Base-by-base conservation (phyloP, 2,113 vertebrate genomes). In the Zingel zingel region DNA sequence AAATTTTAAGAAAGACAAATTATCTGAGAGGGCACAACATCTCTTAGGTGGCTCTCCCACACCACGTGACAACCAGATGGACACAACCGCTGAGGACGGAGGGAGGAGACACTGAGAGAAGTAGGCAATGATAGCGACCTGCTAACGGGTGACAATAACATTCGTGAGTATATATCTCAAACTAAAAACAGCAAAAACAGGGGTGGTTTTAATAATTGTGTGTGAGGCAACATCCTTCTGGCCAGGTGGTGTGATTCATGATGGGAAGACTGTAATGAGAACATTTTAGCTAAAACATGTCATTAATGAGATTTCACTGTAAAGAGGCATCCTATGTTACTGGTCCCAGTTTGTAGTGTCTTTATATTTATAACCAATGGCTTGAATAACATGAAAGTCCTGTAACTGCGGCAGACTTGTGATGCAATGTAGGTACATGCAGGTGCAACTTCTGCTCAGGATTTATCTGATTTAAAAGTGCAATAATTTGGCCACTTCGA, bases 1-100 rank as follows among this genome's bases (percentile, higher is more conserved):
- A 97, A 96, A 97, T 92, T 97, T 97, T 97, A 97, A 98, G 97
- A 96, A 97, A 96, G 96, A 97, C 95, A 96, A 97, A 97, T 96
- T 95, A 94, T 96, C 91, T 87, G 84, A 94, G 96, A 95, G 95
- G 93, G 96, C 95, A 94, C 95, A 96, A 94, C 95, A 96, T 96
- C 94, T 96, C 96, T 93, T 96, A 95, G 93, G 96, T 96, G 94
- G 84, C 94, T 95, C 94, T 96, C 53, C 59, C 56, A 74, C 56
- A 47, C 82, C 96, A 95, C 96, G 95, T 95, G 96, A 97, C 96
- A 96, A 96, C 59, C 96, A 96, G 93, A 97, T 96, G 96, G 77
- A 85, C 74, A 51, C 81, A 95, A 93, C 96, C 95, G 92, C 93
- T 72, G 91, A 94, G 70, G 95, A 95, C 81, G 51, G 72, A 74